A percentile compares a stretch with the other conserved stretches of the same genome.
These are phyloP conservation scores for Dasypus novemcinctus DNA, from an alignment of 2,113 vertebrate species.

Conservation along the genomic window DNA sequence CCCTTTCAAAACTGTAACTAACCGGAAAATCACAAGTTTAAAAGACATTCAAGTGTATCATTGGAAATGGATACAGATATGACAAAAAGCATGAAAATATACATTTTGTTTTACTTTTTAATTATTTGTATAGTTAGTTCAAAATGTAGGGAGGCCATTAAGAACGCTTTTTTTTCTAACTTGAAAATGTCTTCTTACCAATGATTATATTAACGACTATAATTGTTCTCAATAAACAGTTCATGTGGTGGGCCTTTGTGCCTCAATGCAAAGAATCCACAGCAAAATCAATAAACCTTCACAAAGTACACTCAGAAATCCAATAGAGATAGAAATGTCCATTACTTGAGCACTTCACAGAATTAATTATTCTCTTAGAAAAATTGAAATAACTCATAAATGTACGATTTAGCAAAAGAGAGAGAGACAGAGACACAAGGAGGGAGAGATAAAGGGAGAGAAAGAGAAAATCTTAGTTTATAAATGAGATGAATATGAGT, in stretches of 20 bases:
- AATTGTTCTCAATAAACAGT: neutral
- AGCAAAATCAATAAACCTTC: neutral
- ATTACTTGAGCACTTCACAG: neutral
- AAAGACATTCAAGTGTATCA: neutral
- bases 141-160: neutral
- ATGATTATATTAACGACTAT: neutral
- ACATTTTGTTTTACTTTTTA: neutral
- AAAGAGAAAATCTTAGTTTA: neutral
- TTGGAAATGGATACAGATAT: neutral
- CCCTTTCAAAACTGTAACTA: constrained; percentile 12
- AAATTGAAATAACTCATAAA: constrained; percentile 36
- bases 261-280: neutral
- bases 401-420: neutral
- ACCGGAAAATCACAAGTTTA: neutral
- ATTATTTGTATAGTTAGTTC: constrained; percentile 9
- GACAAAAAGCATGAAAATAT: neutral
- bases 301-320: neutral
- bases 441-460: too few relatives aligned
- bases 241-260: neutral
- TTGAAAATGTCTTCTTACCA: neutral
- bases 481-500: neutral
- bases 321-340: neutral
- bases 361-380: neutral
- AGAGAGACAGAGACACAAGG: neutral
- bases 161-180: neutral